A percentile compares a stretch with the other conserved stretches of the same genome.
These are phyloP conservation scores for Parnassius glacialis DNA, from an alignment of 2,888 invertebrate genomes.

Conservation along the genomic window DNA sequence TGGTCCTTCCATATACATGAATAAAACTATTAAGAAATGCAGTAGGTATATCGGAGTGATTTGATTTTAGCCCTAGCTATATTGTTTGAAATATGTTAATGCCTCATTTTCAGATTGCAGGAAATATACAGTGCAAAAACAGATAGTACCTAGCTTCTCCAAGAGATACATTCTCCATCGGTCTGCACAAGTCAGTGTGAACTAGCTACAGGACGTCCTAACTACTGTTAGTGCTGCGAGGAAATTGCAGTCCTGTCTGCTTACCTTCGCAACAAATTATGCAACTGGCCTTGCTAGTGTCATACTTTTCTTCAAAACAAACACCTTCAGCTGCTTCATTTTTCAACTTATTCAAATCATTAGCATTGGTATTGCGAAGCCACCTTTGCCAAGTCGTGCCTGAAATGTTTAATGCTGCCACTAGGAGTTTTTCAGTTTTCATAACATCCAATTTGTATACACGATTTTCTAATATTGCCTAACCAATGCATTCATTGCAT, in stretches of 20 bases:
- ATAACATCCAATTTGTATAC: neutral
- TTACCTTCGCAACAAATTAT: conserved; percentile 27
- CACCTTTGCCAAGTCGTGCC: conserved; percentile 1
- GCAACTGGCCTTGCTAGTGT: conserved; percentile 18
- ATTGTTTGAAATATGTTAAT: conserved; percentile 13
- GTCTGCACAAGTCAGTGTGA: conserved; percentile 20
- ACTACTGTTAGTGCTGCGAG: conserved; percentile 19
- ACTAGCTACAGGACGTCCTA: conserved; percentile 12
- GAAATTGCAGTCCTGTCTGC: conserved; percentile 25
- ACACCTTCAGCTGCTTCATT: conserved; percentile 23
- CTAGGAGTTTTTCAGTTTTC: neutral
- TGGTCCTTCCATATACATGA: no score
- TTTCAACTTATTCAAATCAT: conserved; percentile 19
- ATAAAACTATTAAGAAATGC: no score
- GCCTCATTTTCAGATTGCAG: conserved; percentile 18
- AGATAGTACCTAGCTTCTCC: conserved; percentile 20
- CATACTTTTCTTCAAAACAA: conserved; percentile 9
- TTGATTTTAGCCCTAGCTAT: no score
- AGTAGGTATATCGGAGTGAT: no score
- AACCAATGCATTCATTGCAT: conserved; percentile 24
- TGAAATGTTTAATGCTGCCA: neutral
- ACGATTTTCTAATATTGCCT: conserved; percentile 24
- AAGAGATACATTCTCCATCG: conserved; percentile 20
- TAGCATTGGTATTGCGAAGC: no score
- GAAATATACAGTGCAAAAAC: conserved; percentile 26